Base-by-base conservation (phyloP, 1,140 invertebrate species). In the Magallana ariakensis region DNA sequence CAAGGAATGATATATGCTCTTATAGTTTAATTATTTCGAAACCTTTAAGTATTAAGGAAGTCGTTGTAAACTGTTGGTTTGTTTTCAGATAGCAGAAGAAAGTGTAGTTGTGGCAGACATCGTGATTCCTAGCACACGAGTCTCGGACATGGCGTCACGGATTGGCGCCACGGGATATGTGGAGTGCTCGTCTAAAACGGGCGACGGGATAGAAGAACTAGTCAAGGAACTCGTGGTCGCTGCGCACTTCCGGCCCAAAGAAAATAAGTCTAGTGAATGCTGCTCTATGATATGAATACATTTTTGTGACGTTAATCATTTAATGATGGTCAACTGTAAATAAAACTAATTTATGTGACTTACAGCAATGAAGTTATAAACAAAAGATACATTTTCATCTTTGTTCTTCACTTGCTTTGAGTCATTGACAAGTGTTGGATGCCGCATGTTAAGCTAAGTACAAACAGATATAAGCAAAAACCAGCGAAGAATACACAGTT, bases 161-260 rank as follows among this genome's bases (percentile, higher is more conserved):
- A 87, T 93, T 85, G 97, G 97, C 89, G 97, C 97, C 5, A 98
- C 99, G 10, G 96, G 96, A 89, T 99, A 98, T 92, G 96, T 98
- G 15, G 98, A 99, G 94, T 98, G 98, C 87, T 98, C 98, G 1
- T 97, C 98, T 5, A 96, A 98, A 90, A 98, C 97, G 22, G 98
- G 99, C 93, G 96, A 96, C 92, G 97, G 98, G 92, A 95, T 98
- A 33, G 83, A 87, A 8, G 85, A 90, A 19, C 80, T 92, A 22
- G 84, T 88, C 1, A 91, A 91, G 56, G 90, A 89, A 19, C 89
- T 90, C 5, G 86, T 92, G 26, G 87, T 90, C 2, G 85, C 86
- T 19, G 90, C 86, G 0, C 86, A 58, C 53, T 54, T 84, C 56
- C 53, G 55, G 22, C 82, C 56, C 60, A 57, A 57, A 56, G 56